Evolutionary conservation across 2,113 vertebrate species (phyloP), one percentile per base, ranked within the genome.

Genomic region (Micronycteris hirsuta): DNA sequence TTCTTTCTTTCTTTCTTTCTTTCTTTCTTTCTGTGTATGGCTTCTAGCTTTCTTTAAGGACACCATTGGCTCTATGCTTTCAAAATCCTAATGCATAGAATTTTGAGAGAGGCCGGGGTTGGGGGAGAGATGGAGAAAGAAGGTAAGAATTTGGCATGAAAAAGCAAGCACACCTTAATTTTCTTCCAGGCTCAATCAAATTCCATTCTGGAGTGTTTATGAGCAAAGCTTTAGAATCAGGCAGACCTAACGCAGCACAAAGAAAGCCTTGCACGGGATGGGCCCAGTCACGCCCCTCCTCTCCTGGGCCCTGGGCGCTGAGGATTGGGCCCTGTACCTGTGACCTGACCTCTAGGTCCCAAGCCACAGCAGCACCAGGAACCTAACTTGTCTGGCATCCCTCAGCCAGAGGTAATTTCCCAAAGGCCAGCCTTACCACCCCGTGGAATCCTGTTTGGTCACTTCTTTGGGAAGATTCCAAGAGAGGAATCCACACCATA

Each of bases 401-500:
- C 31, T 22, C 31, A 56, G 49, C 67, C 43, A 86, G 43, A 80
- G 78, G 82, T 58, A 16, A 38, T 67, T 74, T 85, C 73, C 28
- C 7, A 61, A 41, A 49, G 63, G 26, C 77, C n/a, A 31, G 74
- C 65, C 45, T 65, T 70, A 76, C 45, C 4, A 61, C 54, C 73
- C 41, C 13, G 0, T 63, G 83, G 89, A 96, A 95, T 96, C 90
- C 71, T 96, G 93, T 74, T 94, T 0, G 41, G 74, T 96, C 0
- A 4, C 89, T 91, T 96, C 92, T 92, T 89, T 97, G 93, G 96
- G 96, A 89, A 54, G 86, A 68, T 41, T 89, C 84, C 54, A 43
- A 20, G 45, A 73, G 47, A 80, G 24, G 58, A 33, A 67, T 89
- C 87, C 86, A 95, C 78, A 68, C 71, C 65, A 84, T 20, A 80